Evolutionary conservation across 1,140 invertebrate genomes (phyloP), one percentile per base, ranked within the genome.

Genomic region (Neelides sp.): DNA sequence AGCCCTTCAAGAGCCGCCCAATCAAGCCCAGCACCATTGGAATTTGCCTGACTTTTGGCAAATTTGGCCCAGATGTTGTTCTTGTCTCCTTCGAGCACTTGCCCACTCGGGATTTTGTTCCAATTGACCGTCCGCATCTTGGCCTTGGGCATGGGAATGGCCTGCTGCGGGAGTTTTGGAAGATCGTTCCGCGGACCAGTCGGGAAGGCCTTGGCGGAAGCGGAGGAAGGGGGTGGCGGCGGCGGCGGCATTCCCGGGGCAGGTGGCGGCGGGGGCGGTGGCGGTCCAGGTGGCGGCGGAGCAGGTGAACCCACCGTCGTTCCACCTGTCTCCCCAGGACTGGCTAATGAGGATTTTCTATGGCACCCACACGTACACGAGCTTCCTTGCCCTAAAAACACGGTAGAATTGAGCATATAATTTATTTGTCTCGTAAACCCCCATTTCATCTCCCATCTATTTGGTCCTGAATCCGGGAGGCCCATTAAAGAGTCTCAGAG

Each of bases 91-190:
- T 80, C 79, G 80, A 60, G 43, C 0, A 61, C 46, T 32, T 61
- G 52, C 63, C 81, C 81, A 66, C 80, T 82, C 3, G 87, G 85
- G 62, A 93, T 90, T 67, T 91, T 91, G 64, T 85, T 87, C 88
- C 88, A 92, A 65, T 93, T 93, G 51, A 92, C 80, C 3, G 88
- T 89, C 68, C 89, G 89, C 88, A 92, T 90, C 66, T 91, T 91
- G n/a, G 82, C 77, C 67, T 84, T 85, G 3, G 89, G 88, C 36
- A 80, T 79, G 0, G 87, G 87, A 34, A 79, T 90, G 61, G 85
- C 81, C 65, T 88, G 85, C 63, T 91, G 86, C 2, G 86, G 86
- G 57, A 90, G 71, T 61, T 55, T 54, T 74, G 61, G 24, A 8
- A 61, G 7, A 46, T 47, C 26, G 19, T 39, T 17, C 54, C 39